Evolutionary conservation across 2,797 vertebrate genomes (phyloP).

Genomic region (Sebastes diploproa): DNA sequence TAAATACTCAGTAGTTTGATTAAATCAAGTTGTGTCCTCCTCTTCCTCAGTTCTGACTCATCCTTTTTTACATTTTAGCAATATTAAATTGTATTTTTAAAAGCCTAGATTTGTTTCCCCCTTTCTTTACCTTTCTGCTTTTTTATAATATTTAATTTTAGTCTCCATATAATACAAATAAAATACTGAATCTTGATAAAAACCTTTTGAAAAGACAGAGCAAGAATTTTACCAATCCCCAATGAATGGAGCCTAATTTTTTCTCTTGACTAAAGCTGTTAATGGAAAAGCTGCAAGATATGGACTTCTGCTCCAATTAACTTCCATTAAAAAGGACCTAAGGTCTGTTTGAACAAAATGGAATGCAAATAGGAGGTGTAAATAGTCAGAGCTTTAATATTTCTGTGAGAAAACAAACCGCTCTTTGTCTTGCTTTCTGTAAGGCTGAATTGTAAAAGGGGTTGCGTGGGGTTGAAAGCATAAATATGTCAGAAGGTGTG

Average conservation of each 20-base stretch:
- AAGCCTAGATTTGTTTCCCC: not conserved
- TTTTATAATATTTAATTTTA: not conserved
- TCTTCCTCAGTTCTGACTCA: not conserved
- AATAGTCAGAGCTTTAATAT: not conserved
- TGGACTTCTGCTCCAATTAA: not conserved
- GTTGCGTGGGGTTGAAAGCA: not conserved
- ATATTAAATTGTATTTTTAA: not conserved
- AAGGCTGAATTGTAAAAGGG: not conserved
- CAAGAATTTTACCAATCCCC: not conserved
- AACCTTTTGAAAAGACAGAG: not conserved
- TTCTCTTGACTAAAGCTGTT: constrained; percentile 4
- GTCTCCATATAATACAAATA: not conserved
- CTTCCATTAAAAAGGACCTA: not conserved
- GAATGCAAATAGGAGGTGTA: not conserved
- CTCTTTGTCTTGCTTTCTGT: not conserved
- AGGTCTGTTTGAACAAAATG: not conserved
- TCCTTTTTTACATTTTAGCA: not conserved
- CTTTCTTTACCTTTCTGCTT: not conserved
- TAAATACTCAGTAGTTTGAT: constrained; percentile 9
- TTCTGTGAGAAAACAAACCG: not conserved
- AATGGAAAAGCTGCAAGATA: not conserved
- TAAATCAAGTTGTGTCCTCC: constrained; percentile 1
- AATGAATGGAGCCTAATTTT: not conserved
- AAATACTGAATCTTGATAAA: not conserved
- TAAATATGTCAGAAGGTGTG: not conserved